Percentiles rank a stretch among this genome's conserved stretches.
Evolutionary conservation across 2,888 invertebrate genomes (phyloP).

Genomic region (Nomada flava): DNA sequence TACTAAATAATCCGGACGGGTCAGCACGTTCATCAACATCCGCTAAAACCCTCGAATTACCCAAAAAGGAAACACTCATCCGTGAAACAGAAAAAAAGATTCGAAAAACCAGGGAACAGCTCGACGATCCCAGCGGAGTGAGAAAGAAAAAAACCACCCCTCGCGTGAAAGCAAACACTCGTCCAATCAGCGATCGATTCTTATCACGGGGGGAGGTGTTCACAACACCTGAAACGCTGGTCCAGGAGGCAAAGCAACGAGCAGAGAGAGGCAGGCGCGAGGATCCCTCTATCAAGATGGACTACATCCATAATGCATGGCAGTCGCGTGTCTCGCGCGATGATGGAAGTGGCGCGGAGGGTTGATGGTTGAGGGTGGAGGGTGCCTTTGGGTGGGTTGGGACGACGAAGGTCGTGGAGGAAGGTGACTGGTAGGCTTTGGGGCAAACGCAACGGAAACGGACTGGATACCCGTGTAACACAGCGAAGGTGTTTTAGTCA

Average conservation of each 20-base stretch:
- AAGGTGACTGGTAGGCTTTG: conserved; percentile 5
- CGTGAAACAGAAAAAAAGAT: neutral
- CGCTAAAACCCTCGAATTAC: neutral
- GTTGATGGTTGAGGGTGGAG: neutral
- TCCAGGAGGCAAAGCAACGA: neutral
- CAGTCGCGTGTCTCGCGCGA: conserved; percentile 36
- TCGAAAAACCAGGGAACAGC: neutral
- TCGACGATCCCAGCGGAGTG: too few species aligned
- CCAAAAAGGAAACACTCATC: neutral
- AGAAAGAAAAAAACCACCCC: too few species aligned
- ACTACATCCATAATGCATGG: conserved; percentile 56
- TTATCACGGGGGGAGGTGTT: neutral
- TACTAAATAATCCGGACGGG: neutral
- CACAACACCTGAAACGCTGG: neutral
- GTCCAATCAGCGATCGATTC: conserved; percentile 5
- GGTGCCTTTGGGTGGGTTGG: neutral
- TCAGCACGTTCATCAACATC: too few species aligned
- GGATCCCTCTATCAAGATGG: conserved; percentile 54
- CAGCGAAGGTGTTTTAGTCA: conserved; percentile 81
- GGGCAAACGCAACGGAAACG: conserved; percentile 50
- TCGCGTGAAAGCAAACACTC: neutral
- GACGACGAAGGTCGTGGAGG: conserved; percentile 14
- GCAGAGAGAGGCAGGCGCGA: neutral
- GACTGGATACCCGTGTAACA: conserved; percentile 35
- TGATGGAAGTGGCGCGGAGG: neutral